Conservation (phyloP, 2,888 invertebrate species). For the Conus canariensis region DNA sequence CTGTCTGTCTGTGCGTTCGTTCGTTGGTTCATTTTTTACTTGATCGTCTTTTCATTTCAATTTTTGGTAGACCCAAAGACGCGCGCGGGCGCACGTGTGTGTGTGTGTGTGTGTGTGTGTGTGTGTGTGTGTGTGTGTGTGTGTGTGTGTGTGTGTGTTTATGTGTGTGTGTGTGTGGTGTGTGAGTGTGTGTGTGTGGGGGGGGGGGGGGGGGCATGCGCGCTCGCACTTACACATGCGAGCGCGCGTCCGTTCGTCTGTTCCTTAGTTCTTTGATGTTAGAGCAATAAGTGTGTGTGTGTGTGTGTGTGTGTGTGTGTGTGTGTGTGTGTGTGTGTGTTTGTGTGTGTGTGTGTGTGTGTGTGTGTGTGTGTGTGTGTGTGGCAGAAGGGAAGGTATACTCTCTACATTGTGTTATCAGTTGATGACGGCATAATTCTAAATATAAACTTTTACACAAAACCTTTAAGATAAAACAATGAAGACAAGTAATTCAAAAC, state of each 20-base stretch:
- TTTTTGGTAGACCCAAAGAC: too few species aligned
- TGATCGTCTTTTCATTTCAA: too few species aligned
- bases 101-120: background rate
- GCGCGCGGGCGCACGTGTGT: background rate
- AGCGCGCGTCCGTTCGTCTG: background rate
- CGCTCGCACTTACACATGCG: background rate
- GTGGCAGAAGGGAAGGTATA: too few species aligned
- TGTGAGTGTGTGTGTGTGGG: background rate
- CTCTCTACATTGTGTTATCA: too few species aligned
- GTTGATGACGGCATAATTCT: too few species aligned
- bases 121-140: constrained; percentile 10
- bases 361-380: too few species aligned
- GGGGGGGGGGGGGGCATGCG: background rate
- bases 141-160: background rate
- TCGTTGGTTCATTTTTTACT: background rate
- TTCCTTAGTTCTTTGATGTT: too few species aligned
- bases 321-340: background rate
- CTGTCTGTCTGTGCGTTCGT: background rate
- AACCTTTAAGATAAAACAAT: too few species aligned
- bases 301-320: background rate
- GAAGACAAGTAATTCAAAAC: too few species aligned
- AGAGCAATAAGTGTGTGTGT: background rate
- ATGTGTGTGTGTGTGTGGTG: too few species aligned
- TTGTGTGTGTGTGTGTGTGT: background rate
- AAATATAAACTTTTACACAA: too few species aligned